Evolutionary conservation across 2,888 invertebrate species (phyloP).

Genomic region (Meloe dianella): DNA sequence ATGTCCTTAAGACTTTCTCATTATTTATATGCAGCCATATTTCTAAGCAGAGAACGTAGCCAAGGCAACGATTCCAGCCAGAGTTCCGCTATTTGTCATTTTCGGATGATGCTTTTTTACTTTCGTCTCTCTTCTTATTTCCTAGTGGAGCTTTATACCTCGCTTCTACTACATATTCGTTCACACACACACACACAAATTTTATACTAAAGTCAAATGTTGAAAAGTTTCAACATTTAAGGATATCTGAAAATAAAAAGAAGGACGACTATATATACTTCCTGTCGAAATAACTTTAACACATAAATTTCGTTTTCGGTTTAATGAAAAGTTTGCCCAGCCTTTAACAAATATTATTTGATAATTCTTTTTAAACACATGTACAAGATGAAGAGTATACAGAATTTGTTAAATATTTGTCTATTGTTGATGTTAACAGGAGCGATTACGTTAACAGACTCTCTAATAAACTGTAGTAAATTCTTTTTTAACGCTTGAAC

Average conservation of each 20-base stretch:
- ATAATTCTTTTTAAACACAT: too few relatives aligned
- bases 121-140: conserved; percentile 25
- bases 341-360: too few relatives aligned
- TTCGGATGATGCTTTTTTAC: conserved; percentile 52
- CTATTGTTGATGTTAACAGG: background rate
- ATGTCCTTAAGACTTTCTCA: conserved; percentile 45
- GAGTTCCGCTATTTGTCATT: conserved; percentile 56
- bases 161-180: background rate
- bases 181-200: conserved; percentile 44
- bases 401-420: background rate
- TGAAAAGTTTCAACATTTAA: conserved; percentile 35
- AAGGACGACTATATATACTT: conserved; percentile 4
- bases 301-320: conserved; percentile 40
- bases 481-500: conserved; percentile 3
- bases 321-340: conserved; percentile 5
- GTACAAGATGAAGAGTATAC: too few relatives aligned
- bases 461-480: background rate
- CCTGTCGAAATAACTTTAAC: conserved; percentile 39
- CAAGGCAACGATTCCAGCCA: conserved; percentile 52
- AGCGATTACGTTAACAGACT: background rate
- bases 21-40: conserved; percentile 58
- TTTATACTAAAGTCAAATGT: conserved; percentile 44
- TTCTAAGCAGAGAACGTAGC: conserved; percentile 47
- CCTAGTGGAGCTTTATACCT: background rate
- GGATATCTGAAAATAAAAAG: background rate